phyloP scores from a whole-genome alignment of 1,140 invertebrate species.

The Aethina tumida region DNA sequence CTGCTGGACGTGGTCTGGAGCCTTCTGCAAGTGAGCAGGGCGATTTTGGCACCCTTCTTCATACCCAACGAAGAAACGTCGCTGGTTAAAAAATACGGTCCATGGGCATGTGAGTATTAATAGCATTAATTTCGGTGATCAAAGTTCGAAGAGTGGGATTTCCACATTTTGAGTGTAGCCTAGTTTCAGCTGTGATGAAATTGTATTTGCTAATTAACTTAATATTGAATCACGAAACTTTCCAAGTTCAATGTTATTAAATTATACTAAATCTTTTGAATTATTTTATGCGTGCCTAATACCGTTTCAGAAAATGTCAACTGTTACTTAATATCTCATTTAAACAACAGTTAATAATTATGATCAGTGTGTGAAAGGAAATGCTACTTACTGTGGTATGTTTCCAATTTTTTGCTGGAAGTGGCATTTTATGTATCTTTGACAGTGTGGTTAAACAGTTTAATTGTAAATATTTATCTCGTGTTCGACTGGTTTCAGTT shows the following conservation, averaged over 20 bases:
- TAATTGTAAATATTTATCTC: no score
- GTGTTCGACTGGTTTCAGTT: no score
- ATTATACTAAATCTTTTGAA: background rate
- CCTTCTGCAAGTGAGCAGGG: slow-evolving; percentile 16
- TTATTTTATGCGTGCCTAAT: background rate
- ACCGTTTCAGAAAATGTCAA: background rate
- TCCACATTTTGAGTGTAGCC: background rate
- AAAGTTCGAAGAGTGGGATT: slow-evolving; percentile 1
- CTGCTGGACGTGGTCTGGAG: slow-evolving; percentile 19
- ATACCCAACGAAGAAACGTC: slow-evolving; percentile 23
- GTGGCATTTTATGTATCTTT: no score
- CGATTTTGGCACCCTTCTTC: slow-evolving; percentile 24
- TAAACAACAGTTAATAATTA: background rate
- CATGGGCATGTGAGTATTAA: slow-evolving; percentile 27
- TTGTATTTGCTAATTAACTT: background rate
- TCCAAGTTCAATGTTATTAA: background rate
- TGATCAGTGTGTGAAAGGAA: background rate
- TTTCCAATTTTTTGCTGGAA: no score
- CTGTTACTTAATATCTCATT: no score
- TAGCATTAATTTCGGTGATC: background rate
- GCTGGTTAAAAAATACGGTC: slow-evolving; percentile 23
- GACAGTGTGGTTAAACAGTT: no score
- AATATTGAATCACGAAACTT: background rate
- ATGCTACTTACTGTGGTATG: no score
- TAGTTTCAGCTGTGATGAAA: background rate